A percentile compares a stretch with the other conserved stretches of the same genome.
phyloP scores from a whole-genome alignment of 2,797 vertebrate species.

The Paedocypris micromegethes region DNA sequence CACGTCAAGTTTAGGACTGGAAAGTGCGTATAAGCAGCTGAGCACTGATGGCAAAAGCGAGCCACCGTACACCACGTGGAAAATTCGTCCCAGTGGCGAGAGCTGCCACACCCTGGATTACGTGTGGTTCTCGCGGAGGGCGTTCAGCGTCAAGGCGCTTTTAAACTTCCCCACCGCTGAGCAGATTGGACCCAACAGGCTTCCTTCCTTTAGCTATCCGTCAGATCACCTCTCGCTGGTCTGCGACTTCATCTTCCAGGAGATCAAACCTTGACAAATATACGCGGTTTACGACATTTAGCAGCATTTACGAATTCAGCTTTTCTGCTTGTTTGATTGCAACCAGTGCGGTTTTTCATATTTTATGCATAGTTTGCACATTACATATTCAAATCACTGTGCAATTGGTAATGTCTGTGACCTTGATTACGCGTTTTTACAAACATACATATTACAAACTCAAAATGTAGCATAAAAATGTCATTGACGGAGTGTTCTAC shows the following conservation, averaged over 20 bases:
- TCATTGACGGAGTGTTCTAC: too few species aligned
- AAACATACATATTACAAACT: too few species aligned
- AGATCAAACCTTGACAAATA: neutral
- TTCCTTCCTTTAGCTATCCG: conserved; percentile 90
- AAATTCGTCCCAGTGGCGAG: conserved; percentile 88
- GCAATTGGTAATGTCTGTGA: too few species aligned
- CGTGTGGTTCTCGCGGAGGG: conserved; percentile 83
- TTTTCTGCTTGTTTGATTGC: too few species aligned
- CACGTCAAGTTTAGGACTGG: conserved; percentile 80
- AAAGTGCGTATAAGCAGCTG: conserved; percentile 85
- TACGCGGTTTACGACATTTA: too few species aligned
- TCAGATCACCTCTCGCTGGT: conserved; percentile 92
- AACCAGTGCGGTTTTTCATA: too few species aligned
- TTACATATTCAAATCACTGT: too few species aligned
- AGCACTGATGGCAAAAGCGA: conserved; percentile 80
- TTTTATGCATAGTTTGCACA: too few species aligned
- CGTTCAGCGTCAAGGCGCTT: conserved; percentile 75
- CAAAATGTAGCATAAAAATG: too few species aligned
- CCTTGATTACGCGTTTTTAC: too few species aligned
- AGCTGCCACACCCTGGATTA: conserved; percentile 90
- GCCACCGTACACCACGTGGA: conserved; percentile 90
- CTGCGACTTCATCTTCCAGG: conserved; percentile 85
- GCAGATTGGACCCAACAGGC: conserved; percentile 88
- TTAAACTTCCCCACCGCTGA: conserved; percentile 85
- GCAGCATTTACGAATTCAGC: too few species aligned